Evolutionary conservation across 2,888 invertebrate species (phyloP), one percentile per base, ranked within the genome.

Genomic region (Beris chalybata): DNA sequence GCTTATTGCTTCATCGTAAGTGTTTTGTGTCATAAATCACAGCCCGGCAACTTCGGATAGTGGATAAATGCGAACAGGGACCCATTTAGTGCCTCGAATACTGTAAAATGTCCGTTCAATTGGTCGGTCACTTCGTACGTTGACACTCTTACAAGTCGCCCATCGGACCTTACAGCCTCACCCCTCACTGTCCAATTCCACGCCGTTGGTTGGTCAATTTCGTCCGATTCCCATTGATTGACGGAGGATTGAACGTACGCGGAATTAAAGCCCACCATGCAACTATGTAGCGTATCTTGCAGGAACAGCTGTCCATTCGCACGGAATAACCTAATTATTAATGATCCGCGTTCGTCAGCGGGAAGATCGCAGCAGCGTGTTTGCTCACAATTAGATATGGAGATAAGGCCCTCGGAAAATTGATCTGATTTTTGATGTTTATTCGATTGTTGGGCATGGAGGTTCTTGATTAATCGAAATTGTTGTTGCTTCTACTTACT

Each of bases 1-100:
- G 66, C 32, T 54, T 56, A 61, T 63, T 61, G 66, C 66, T 66
- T 56, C 59, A 66, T 66, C 63, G 55, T 56, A 63, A 66, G 66
- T 66, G 66, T 55, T 66, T 66, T 55, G 45, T 30, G 50, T 55
- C 63, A 63, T 66, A 66, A 66, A 66, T 66, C 66, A 66, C 61
- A 12, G 63, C 30, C 38, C 9, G 59, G 31, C 43, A 58, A 44
- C 53, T 53, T 12, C 30, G 12, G 5, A 29, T 29, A 58, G 29
- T n/a, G 30, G 45, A 4, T 6, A n/a, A 30, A 45, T 38, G 30
- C 13, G 38, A 38, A 38, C 38, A 38, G 38, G 38, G 38, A 9
- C 13, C n/a, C 31, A 31, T 11, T 31, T n/a, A 43, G 43, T 22
- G 43, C 56, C 56, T 7, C 15, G 22, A 9, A 43, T 4, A 15